phyloP scores from a whole-genome alignment of 2,797 vertebrate genomes.

The Peromyscus aztecus region DNA sequence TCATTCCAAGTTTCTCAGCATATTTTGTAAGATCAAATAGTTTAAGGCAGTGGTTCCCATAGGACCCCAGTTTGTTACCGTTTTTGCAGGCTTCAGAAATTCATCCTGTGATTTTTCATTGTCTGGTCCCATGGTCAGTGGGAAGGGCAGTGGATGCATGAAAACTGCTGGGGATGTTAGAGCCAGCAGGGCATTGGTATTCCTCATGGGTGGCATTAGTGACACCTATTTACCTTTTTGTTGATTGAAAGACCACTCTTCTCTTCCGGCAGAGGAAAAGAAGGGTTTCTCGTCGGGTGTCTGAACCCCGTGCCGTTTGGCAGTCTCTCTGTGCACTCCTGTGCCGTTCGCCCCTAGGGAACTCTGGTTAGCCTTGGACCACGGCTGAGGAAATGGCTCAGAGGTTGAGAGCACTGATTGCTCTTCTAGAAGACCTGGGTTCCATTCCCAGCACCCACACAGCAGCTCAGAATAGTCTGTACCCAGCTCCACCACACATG shows the following conservation, averaged over 20 bases:
- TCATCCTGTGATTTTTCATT: slow-evolving; percentile 96
- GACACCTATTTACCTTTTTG: slow-evolving; percentile 26
- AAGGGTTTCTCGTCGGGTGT: background rate
- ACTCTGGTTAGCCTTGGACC: background rate
- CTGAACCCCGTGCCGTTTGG: slow-evolving; percentile 44
- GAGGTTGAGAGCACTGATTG: background rate
- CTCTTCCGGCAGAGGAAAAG: background rate
- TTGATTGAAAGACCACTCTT: slow-evolving; percentile 55
- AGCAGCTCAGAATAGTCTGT: background rate
- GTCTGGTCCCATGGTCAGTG: slow-evolving; percentile 95
- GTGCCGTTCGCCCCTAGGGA: slow-evolving; percentile 14
- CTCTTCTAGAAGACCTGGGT: background rate
- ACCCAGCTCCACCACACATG: background rate
- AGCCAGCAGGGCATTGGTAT: background rate
- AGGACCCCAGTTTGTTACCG: slow-evolving; percentile 95
- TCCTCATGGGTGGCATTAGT: slow-evolving; percentile 51
- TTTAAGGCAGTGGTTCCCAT: slow-evolving; percentile 96
- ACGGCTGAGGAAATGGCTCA: background rate
- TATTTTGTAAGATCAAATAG: slow-evolving; percentile 97
- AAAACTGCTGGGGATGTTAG: slow-evolving; percentile 89
- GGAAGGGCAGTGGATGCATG: slow-evolving; percentile 95
- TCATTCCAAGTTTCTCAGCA: slow-evolving; percentile 99
- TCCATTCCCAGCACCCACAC: background rate
- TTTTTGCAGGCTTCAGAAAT: slow-evolving; percentile 98
- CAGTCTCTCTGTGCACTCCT: slow-evolving; percentile 24